Conservation (phyloP, 2,113 vertebrate species). For the Engystomops pustulosus region DNA sequence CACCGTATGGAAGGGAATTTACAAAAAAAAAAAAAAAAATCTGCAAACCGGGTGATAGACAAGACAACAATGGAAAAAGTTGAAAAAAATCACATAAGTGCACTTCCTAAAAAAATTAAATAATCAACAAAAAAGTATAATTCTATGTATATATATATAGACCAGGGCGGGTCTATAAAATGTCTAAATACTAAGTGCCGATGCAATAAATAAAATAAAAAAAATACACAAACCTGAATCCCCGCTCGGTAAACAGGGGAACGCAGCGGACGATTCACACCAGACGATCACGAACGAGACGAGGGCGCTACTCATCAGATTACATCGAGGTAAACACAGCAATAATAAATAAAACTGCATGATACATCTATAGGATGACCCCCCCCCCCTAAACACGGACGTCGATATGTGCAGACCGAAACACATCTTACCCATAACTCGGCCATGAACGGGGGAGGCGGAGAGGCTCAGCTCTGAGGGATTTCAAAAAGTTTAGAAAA, state of each 20-base stretch:
- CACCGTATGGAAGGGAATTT: not conserved
- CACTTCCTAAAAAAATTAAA: slow-evolving; percentile 21
- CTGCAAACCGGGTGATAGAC: not conserved
- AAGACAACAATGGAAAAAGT: not conserved
- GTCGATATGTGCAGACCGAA: slow-evolving; percentile 65
- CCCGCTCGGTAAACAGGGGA: not conserved
- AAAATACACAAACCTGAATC: not conserved
- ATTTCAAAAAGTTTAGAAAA: slow-evolving; percentile 4
- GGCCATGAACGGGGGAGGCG: slow-evolving; percentile 58
- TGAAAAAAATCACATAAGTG: slow-evolving; percentile 20
- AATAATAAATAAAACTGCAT: slow-evolving; percentile 38
- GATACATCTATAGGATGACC: slow-evolving; percentile 3
- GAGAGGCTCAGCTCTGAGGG: slow-evolving; percentile 66
- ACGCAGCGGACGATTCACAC: slow-evolving; percentile 14
- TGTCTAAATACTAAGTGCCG: not conserved
- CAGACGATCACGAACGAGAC: slow-evolving; percentile 19
- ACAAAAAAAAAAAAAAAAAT: too few relatives aligned
- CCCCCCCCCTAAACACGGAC: slow-evolving; percentile 64
- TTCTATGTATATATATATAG: not conserved
- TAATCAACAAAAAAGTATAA: not conserved
- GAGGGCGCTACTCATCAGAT: slow-evolving; percentile 32
- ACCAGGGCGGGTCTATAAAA: not conserved
- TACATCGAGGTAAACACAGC: slow-evolving; percentile 28
- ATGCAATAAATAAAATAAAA: slow-evolving; percentile 43
- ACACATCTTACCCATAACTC: slow-evolving; percentile 24